Percentiles rank a stretch among this genome's conserved stretches.
Conservation (phyloP, 2,797 vertebrate species). For the Octomys mimax region DNA sequence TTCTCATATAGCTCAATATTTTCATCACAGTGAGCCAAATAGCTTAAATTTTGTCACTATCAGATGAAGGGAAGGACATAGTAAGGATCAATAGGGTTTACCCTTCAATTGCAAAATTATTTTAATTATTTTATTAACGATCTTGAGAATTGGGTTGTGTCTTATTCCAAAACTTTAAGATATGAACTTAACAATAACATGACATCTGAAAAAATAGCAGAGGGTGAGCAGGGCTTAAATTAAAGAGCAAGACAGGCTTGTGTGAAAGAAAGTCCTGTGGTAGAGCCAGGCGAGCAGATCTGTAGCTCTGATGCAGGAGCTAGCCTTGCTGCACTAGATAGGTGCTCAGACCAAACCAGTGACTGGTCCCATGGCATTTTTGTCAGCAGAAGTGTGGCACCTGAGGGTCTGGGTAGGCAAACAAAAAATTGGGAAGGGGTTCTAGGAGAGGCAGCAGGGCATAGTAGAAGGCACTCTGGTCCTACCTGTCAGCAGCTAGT, state of each 20-base stretch:
- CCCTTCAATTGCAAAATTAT: conserved; percentile 35
- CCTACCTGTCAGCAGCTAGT: background rate
- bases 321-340: background rate
- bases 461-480: background rate
- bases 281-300: background rate
- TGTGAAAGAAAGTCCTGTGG: background rate
- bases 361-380: background rate
- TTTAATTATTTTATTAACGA: conserved; percentile 1
- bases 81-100: background rate
- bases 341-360: background rate
- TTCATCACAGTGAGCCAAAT: background rate
- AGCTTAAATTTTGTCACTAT: background rate
- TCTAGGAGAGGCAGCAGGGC: background rate
- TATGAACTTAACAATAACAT: background rate
- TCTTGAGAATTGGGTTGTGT: background rate
- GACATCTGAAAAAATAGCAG: background rate
- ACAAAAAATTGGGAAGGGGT: background rate
- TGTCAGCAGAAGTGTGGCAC: background rate
- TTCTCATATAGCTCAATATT: background rate
- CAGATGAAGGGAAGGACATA: background rate
- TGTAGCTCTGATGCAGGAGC: background rate
- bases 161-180: background rate
- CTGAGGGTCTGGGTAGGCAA: background rate
- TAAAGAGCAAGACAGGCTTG: background rate
- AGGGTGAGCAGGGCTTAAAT: background rate